These are phyloP conservation scores for Anoplolepis gracilipes DNA, from an alignment of 1,140 invertebrate genomes.

Conservation along the genomic window DNA sequence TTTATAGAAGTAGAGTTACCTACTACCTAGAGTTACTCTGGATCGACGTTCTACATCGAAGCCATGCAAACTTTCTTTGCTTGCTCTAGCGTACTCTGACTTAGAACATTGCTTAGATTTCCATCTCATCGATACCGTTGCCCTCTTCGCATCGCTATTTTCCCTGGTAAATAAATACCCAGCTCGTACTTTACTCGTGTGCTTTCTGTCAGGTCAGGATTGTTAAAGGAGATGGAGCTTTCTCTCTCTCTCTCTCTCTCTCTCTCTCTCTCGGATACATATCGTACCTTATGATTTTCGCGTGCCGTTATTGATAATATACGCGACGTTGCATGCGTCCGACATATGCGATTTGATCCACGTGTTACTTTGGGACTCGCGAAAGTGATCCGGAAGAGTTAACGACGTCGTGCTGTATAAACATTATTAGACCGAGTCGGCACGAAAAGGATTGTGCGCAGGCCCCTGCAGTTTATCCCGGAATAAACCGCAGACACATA, in stretches of 20 bases:
- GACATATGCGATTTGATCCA: neutral
- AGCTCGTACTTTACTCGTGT: neutral
- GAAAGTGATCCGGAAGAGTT: constrained; percentile 14
- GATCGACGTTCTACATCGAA: neutral
- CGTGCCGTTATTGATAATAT: neutral
- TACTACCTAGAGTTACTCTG: neutral
- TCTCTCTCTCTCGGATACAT: neutral
- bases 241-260: too few relatives aligned
- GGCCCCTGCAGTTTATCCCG: constrained; percentile 44
- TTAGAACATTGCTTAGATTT: constrained; percentile 35
- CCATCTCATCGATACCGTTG: constrained; percentile 16
- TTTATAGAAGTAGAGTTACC: too few relatives aligned
- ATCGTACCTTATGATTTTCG: neutral
- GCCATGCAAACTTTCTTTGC: neutral
- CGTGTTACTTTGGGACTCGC: neutral
- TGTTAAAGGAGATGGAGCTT: constrained; percentile 38
- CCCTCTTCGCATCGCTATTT: neutral
- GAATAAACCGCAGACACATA: constrained; percentile 53
- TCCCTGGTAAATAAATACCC: too few relatives aligned
- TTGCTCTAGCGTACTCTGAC: neutral
- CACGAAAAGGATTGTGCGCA: constrained; percentile 43
- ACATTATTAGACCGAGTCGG: constrained; percentile 14
- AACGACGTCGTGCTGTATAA: neutral
- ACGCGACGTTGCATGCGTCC: neutral
- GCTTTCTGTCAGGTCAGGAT: neutral